Evolutionary conservation across 2,888 invertebrate genomes (phyloP).

Genomic region (Hylaea fasciaria): DNA sequence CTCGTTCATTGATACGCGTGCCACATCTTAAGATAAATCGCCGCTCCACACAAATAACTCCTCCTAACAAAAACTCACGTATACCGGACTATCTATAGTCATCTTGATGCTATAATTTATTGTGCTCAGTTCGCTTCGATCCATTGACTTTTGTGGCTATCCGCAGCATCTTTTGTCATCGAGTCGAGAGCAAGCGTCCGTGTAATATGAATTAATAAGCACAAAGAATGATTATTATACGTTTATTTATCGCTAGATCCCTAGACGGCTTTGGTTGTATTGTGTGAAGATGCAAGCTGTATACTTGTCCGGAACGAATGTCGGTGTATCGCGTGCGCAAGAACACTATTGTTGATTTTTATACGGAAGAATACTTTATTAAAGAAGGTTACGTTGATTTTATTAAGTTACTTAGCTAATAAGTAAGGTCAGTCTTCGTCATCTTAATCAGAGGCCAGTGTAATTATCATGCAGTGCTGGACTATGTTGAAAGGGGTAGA

Average conservation of each 20-base stretch:
- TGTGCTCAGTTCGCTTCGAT: constrained; percentile 77
- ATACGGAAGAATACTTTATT: constrained; percentile 38
- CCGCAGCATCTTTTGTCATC: constrained; percentile 76
- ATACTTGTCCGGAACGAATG: constrained; percentile 80
- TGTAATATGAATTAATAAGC: constrained; percentile 85
- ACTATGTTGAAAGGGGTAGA: no score
- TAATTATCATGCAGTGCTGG: neutral
- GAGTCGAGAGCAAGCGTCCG: constrained; percentile 79
- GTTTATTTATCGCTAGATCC: constrained; percentile 74
- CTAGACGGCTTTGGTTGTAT: constrained; percentile 60
- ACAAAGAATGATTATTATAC: constrained; percentile 80
- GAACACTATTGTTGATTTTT: constrained; percentile 18
- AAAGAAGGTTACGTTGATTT: constrained; percentile 2
- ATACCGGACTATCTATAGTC: constrained; percentile 60
- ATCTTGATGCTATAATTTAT: constrained; percentile 77
- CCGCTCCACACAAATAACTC: constrained; percentile 77
- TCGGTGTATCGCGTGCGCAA: constrained; percentile 73
- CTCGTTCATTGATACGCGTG: constrained; percentile 75
- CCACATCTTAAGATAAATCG: constrained; percentile 81
- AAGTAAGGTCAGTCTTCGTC: no score
- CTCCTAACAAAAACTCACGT: constrained; percentile 68
- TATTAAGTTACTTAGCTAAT: no score
- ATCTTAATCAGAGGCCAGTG: no score
- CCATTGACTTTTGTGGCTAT: constrained; percentile 80
- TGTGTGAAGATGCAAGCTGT: constrained; percentile 57